Percentiles rank a stretch among this genome's conserved stretches.
These are phyloP conservation scores for Phytoseiulus persimilis DNA, from an alignment of 2,888 invertebrate genomes.

Conservation along the genomic window DNA sequence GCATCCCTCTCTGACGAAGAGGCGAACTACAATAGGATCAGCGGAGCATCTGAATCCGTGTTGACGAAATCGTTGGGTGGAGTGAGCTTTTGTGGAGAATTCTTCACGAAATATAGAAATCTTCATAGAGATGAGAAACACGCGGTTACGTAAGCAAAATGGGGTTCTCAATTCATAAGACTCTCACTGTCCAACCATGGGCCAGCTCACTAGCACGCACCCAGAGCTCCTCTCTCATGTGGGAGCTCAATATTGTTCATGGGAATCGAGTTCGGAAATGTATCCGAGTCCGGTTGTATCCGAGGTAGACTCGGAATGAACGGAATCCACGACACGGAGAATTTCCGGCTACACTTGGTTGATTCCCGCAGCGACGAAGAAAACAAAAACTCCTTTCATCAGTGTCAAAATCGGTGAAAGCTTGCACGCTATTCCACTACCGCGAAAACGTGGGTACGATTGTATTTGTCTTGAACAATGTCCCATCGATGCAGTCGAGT, in stretches of 20 bases:
- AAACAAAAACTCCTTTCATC: not conserved
- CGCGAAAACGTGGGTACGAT: not conserved
- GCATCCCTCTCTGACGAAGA: not conserved
- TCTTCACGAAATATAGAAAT: not conserved
- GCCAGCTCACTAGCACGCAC: no score
- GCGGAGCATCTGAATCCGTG: slow-evolving; percentile 33
- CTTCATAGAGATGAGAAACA: not conserved
- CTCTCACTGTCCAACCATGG: not conserved
- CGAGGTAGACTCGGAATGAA: not conserved
- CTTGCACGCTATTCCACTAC: not conserved
- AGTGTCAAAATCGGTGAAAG: not conserved
- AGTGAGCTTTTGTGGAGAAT: not conserved
- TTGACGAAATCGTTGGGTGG: slow-evolving; percentile 15
- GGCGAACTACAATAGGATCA: slow-evolving; percentile 14
- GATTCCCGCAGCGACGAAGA: not conserved
- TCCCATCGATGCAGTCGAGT: not conserved
- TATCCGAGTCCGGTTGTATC: no score
- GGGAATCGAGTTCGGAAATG: no score
- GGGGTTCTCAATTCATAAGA: not conserved
- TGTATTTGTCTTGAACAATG: not conserved
- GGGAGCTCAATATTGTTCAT: no score
- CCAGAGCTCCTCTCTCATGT: not conserved
- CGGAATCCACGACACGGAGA: not conserved
- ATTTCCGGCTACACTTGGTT: not conserved
- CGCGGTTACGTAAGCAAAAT: not conserved